phyloP scores from a whole-genome alignment of 2,888 invertebrate species.

The Macrophya alboannulata region DNA sequence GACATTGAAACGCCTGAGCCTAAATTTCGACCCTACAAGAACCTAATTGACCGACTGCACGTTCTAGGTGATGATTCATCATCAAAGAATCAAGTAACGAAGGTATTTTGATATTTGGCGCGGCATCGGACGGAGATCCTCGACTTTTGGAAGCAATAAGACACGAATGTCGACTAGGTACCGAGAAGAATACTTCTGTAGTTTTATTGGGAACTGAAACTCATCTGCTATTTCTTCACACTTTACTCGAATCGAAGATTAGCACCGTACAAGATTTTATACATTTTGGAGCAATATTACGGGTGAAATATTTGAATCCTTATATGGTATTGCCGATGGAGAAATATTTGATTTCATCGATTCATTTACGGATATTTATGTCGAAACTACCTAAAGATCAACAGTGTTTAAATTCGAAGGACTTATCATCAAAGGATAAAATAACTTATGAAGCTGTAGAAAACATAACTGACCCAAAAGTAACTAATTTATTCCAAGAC shows the following conservation, averaged over 20 bases:
- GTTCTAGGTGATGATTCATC: background rate
- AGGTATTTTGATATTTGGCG: background rate
- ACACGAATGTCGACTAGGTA: background rate
- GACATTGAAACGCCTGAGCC: too few species aligned
- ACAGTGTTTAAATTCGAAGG: background rate
- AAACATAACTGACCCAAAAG: slow-evolving; percentile 64
- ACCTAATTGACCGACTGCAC: too few species aligned
- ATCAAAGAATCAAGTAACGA: background rate
- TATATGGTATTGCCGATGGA: background rate
- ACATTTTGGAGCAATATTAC: background rate
- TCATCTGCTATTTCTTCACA: background rate
- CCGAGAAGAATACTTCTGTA: background rate
- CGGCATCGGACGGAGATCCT: background rate
- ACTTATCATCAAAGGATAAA: slow-evolving; percentile 59
- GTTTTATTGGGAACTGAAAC: background rate
- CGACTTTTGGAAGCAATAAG: background rate
- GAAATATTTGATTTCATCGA: background rate
- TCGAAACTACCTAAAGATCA: background rate
- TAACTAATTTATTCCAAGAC: slow-evolving; percentile 61
- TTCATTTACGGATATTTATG: background rate
- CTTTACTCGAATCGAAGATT: background rate
- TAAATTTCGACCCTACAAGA: too few species aligned
- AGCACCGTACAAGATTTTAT: background rate
- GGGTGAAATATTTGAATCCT: background rate
- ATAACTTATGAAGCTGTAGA: slow-evolving; percentile 67